A percentile compares a stretch with the other conserved stretches of the same genome.
These are phyloP conservation scores for Leptoteleia sp. DNA, from an alignment of 1,140 invertebrate species.

Conservation along the genomic window DNA sequence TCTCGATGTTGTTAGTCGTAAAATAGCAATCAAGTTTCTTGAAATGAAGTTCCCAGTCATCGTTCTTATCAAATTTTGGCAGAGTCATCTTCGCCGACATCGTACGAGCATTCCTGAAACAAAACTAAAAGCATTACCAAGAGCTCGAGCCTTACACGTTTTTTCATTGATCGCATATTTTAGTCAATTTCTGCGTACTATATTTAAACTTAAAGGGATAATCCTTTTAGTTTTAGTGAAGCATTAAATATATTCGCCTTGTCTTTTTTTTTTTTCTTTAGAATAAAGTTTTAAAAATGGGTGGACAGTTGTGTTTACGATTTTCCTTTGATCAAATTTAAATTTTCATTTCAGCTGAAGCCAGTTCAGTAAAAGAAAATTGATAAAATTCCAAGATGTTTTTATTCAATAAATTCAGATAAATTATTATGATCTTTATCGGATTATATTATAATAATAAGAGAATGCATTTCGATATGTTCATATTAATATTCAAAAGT, in stretches of 20 bases:
- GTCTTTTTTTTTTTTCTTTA: background rate
- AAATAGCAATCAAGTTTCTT: conserved; percentile 54
- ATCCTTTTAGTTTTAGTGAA: too few species aligned
- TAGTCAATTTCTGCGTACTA: conserved; percentile 34
- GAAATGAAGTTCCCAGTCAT: conserved; percentile 55
- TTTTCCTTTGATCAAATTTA: too few species aligned
- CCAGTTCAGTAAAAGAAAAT: too few species aligned
- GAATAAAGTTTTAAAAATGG: too few species aligned
- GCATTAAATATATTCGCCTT: conserved; percentile 21
- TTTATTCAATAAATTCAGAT: too few species aligned
- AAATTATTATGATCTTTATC: too few species aligned
- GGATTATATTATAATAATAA: too few species aligned
- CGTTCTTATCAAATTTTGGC: conserved; percentile 53
- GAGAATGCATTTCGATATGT: too few species aligned
- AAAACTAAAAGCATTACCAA: conserved; percentile 51
- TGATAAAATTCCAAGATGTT: too few species aligned
- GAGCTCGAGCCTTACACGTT: conserved; percentile 20
- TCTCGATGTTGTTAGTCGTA: conserved; percentile 47
- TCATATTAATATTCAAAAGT: too few species aligned
- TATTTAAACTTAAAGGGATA: conserved; percentile 33
- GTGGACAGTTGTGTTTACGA: too few species aligned
- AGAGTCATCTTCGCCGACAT: conserved; percentile 45
- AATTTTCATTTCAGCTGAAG: too few species aligned
- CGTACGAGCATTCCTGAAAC: conserved; percentile 44
- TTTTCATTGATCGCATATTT: conserved; percentile 48